phyloP scores from a whole-genome alignment of 2,888 invertebrate species.

The Lochmaea crataegi region DNA sequence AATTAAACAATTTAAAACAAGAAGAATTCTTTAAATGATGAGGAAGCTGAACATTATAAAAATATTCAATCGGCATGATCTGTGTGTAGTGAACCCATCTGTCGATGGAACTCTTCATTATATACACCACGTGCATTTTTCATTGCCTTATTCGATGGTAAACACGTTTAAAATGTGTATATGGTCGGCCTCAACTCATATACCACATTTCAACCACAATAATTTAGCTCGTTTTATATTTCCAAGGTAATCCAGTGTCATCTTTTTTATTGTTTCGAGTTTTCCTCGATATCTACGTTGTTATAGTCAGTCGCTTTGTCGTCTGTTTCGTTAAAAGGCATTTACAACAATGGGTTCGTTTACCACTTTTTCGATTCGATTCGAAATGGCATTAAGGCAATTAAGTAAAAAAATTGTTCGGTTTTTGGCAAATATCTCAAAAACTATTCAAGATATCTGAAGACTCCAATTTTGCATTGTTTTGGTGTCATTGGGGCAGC shows the following conservation, averaged over 20 bases:
- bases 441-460: too few species aligned
- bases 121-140: slow-evolving; percentile 7
- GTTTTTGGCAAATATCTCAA: too few species aligned
- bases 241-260: slow-evolving; percentile 57
- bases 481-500: too few species aligned
- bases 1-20: background rate
- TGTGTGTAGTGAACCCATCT: background rate
- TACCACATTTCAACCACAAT: slow-evolving; percentile 3
- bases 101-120: background rate
- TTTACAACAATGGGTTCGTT: too few species aligned
- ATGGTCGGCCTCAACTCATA: background rate
- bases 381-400: too few species aligned
- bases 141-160: slow-evolving; percentile 10
- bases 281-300: slow-evolving; percentile 37
- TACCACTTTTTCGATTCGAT: too few species aligned
- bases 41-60: background rate
- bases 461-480: too few species aligned
- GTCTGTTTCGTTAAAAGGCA: background rate
- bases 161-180: slow-evolving; percentile 8
- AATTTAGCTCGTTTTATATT: slow-evolving; percentile 31
- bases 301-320: slow-evolving; percentile 36
- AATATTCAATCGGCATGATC: background rate
- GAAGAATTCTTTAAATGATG: background rate
- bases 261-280: slow-evolving; percentile 51
- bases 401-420: too few species aligned